Evolutionary conservation across 2,797 vertebrate species (phyloP), one percentile per base, ranked within the genome.

Genomic region (Amblyraja radiata): DNA sequence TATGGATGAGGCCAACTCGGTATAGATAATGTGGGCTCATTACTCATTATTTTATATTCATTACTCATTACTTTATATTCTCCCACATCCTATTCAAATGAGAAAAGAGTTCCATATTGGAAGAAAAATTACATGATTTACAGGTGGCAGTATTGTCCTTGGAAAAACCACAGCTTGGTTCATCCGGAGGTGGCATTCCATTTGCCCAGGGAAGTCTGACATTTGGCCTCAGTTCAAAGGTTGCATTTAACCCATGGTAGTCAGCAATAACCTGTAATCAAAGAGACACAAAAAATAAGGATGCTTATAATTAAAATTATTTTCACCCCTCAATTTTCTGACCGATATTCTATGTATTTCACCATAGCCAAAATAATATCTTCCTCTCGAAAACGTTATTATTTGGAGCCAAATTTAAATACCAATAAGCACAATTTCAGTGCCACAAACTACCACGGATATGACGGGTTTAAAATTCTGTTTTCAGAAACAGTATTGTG

Each of bases 231-330:
- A 97, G 95, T 95, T 98, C 96, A 94, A 99, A 98, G 84, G 95
- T 98, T 93, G 96, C 96, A 93, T 98, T 98, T 93, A 97, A 96
- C 93, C 98, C 98, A 39, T 97, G 98, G 95, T 98, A 99, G 96
- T 98, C 98, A 93, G 97, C 97, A 0, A 99, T 97, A 93, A 98
- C 97, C 99, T 99, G 94, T 0, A 93, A 92, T 76, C 71, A 92
- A 92, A 93, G 79, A 93, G 90, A 93, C 61, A 90, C 11, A 94
- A 93, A 32, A 93, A 25, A 13, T 71, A 54, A 93, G n/a, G 8
- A 28, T n/a, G 23, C 76, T 39, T 28, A 13, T 6, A 28, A 92
- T 74, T 92, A 16, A 74, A 76, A 76, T 54, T 92, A 36, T 39
- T 32, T 92, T 76, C 90, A 23, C 81, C 23, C 81, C 81, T 39